Conservation (phyloP, 2,888 invertebrate genomes). For the Hydropsyche betteni region DNA sequence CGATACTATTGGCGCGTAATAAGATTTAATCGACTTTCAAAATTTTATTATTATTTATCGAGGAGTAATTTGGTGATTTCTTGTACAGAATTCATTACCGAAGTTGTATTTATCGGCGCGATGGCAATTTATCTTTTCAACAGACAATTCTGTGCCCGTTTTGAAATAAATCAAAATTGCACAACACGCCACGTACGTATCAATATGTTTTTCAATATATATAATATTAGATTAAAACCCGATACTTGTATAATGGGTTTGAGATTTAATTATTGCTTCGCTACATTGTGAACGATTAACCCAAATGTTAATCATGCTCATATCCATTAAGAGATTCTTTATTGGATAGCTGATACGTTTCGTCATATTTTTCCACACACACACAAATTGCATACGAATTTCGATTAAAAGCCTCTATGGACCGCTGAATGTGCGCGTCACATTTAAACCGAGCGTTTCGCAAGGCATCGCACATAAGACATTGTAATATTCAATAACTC, state of each 20-base stretch:
- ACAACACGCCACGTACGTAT: background rate
- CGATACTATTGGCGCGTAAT: constrained; percentile 23
- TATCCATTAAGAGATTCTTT: constrained; percentile 20
- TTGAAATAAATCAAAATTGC: constrained; percentile 30
- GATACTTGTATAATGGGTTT: constrained; percentile 5
- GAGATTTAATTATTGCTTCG: constrained; percentile 26
- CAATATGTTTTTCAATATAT: constrained; percentile 17
- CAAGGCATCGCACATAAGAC: background rate
- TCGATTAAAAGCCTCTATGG: too few species aligned
- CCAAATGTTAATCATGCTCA: constrained; percentile 25
- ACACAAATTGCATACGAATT: background rate
- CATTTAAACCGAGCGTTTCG: background rate
- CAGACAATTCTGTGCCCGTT: constrained; percentile 26
- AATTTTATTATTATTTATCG: constrained; percentile 27
- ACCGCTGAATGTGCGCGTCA: background rate
- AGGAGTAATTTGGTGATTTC: constrained; percentile 26
- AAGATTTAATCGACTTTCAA: constrained; percentile 31
- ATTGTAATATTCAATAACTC: constrained; percentile 26
- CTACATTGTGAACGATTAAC: constrained; percentile 26
- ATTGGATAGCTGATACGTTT: background rate
- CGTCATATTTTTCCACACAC: background rate
- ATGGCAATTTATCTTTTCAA: constrained; percentile 27
- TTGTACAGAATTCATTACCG: constrained; percentile 23
- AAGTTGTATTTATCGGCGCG: constrained; percentile 15
- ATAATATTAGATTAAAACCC: constrained; percentile 24